These are phyloP conservation scores for Caenorhabditis briggsae DNA, from an alignment of 1,140 invertebrate species.

Conservation along the genomic window DNA sequence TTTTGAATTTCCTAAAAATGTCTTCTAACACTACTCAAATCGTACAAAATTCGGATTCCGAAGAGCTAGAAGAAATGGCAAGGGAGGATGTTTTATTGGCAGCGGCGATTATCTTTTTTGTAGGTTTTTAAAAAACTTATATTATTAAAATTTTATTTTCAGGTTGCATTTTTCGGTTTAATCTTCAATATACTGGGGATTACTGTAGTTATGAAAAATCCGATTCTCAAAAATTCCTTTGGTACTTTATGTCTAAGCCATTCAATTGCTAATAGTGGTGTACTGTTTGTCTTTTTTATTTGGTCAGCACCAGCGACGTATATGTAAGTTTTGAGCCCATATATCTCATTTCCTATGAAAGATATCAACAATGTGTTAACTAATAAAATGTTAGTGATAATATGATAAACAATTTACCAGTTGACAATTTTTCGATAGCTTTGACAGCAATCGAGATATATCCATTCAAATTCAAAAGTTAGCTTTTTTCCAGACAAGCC, in stretches of 20 bases:
- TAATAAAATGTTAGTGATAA: no score
- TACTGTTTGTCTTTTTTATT: constrained; percentile 26
- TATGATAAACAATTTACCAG: no score
- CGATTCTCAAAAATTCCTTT: constrained; percentile 45
- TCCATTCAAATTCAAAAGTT: no score
- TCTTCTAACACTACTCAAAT: background rate
- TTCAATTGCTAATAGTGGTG: constrained; percentile 5
- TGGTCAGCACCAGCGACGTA: constrained; percentile 18
- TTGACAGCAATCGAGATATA: no score
- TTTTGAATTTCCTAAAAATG: no score
- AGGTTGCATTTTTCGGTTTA: constrained; percentile 13
- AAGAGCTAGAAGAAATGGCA: background rate
- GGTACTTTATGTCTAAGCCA: constrained; percentile 10
- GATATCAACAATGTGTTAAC: no score
- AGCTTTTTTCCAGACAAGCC: constrained; percentile 33
- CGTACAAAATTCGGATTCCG: background rate
- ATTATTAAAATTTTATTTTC: background rate
- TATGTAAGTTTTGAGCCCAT: background rate
- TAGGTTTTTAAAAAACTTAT: background rate
- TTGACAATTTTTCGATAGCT: background rate
- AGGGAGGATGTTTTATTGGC: background rate
- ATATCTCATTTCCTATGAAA: background rate
- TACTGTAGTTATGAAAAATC: constrained; percentile 42
- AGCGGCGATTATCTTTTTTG: constrained; percentile 1
- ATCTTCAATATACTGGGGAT: constrained; percentile 20